Conservation (phyloP, 2,888 invertebrate species). For the Cheilosia vulpina region DNA sequence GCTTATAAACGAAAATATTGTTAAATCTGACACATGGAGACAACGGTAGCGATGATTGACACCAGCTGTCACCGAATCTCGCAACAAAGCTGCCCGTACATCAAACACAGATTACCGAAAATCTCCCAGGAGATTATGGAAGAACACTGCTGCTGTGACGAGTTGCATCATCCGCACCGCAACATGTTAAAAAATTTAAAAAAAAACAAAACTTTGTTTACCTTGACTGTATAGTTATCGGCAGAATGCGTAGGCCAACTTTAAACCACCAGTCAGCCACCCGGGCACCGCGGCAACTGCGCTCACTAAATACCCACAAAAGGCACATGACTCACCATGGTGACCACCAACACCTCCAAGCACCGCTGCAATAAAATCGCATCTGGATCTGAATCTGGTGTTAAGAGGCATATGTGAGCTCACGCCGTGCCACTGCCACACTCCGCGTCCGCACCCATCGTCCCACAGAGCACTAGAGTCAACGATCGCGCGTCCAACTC, state of each 20-base stretch:
- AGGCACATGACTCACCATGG: conserved; percentile 69
- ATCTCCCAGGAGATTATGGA: conserved; percentile 22
- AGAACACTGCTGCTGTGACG: conserved; percentile 25
- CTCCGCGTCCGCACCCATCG: background rate
- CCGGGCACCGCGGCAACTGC: conserved; percentile 47
- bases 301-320: conserved; percentile 57
- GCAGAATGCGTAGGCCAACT: conserved; percentile 55
- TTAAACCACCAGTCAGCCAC: conserved; percentile 38
- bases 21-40: conserved; percentile 51
- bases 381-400: conserved; percentile 37
- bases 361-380: conserved; percentile 56
- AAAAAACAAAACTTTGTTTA: conserved; percentile 54
- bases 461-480: conserved; percentile 33
- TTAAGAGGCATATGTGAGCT: conserved; percentile 40
- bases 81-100: conserved; percentile 19
- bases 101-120: conserved; percentile 17
- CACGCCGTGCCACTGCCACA: conserved; percentile 12
- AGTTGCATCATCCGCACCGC: conserved; percentile 43
- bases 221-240: conserved; percentile 27
- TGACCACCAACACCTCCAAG: conserved; percentile 68
- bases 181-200: conserved; percentile 50
- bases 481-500: conserved; percentile 56
- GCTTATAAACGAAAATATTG: conserved; percentile 57
- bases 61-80: conserved; percentile 59
- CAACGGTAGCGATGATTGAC: conserved; percentile 59